Base-by-base conservation (phyloP, 1,140 invertebrate genomes). In the Cylas formicarius region DNA sequence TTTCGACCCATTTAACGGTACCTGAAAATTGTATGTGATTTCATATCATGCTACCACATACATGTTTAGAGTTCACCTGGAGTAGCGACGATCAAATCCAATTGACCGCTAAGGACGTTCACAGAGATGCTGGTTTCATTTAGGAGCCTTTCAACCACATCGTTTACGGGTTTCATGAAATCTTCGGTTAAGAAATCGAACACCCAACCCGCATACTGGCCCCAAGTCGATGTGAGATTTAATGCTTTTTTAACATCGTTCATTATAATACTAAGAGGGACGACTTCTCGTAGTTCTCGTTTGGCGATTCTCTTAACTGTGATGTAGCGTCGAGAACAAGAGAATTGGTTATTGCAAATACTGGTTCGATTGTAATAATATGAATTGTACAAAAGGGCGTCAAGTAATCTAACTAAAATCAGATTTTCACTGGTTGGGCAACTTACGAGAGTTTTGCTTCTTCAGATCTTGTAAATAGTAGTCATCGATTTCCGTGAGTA, bases 111-210 rank as follows among this genome's bases (percentile, higher is more conserved):
- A 56, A 82, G 81, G 14, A 86, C 81, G 18, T 72, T 73, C 0
- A 86, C 70, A 26, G 75, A 72, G 9, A 88, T 61, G 35, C 75
- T 55, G 0, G 84, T 86, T 40, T 77, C 73, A 44, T 83, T 77
- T 8, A 90, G 60, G 11, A 84, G 56, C 36, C 68, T 65, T 58
- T 80, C 76, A 67, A 89, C 87, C 55, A 78, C 71, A 31, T 80
- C 58, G 8, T 78, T 76, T 17, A 84, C 85, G 9, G 86, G 84
- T 59, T 85, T 88, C 87, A 92, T 91, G 55, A 91, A 91, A 59
- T 91, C 88, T 13, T 48, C 74, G 11, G 39, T 48, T 18, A 87
- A 72, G 9, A 58, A 63, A 22, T 57, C 42, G 62, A 89, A 90
- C 0, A 90, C 86, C 0, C 41, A 17, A 3, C 49, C 48, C 4